A percentile compares a stretch with the other conserved stretches of the same genome.
Conservation (phyloP, 2,113 vertebrate genomes). For the Vulpes lagopus region DNA sequence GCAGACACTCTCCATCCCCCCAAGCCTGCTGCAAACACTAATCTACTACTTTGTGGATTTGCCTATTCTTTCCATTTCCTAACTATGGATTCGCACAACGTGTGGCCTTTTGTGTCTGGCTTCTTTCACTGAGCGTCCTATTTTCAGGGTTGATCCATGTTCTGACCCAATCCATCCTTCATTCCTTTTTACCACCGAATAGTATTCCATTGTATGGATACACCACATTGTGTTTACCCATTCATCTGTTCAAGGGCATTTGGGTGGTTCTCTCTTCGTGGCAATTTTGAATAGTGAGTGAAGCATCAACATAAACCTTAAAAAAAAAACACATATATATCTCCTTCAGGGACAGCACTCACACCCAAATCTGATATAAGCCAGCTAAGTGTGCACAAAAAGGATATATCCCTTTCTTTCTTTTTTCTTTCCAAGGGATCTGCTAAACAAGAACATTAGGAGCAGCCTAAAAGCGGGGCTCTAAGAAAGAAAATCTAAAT, state of each 20-base stretch:
- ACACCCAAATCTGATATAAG: not conserved
- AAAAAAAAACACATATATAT: too few species aligned
- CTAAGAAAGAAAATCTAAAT: not conserved
- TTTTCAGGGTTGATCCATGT: fast-evolving
- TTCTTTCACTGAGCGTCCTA: not conserved
- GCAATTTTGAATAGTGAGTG: not conserved
- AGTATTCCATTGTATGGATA: fast-evolving
- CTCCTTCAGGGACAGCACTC: fast-evolving
- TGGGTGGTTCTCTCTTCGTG: fast-evolving
- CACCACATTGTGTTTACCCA: too few species aligned
- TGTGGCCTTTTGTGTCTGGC: not conserved
- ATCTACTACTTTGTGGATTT: too few species aligned
- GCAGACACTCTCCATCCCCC: not conserved
- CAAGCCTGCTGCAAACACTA: fast-evolving
- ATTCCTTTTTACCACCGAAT: not conserved
- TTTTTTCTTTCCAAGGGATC: not conserved
- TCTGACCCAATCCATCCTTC: fast-evolving
- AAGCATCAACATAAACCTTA: fast-evolving
- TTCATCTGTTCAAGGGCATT: fast-evolving
- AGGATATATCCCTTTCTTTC: not conserved
- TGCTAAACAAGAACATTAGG: not conserved
- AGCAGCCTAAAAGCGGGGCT: not conserved
- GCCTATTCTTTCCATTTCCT: not conserved
- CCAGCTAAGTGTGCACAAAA: not conserved
- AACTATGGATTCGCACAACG: fast-evolving